Evolutionary conservation across 2,888 invertebrate genomes (phyloP).

Genomic region (Drosophila antonietae): DNA sequence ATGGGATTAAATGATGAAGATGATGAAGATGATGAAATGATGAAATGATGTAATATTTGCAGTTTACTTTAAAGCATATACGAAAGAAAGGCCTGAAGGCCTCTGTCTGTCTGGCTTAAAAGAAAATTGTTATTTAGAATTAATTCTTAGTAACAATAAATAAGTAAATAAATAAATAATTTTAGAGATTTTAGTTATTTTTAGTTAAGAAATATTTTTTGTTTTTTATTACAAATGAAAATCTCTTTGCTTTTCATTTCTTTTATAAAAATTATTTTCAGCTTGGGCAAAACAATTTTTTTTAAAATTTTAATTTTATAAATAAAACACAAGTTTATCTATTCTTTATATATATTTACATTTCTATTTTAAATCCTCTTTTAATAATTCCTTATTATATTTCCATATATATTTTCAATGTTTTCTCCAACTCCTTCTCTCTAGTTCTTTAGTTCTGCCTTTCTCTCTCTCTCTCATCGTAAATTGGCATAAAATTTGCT

Average conservation of each 20-base stretch:
- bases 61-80: not conserved
- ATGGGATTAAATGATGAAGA: not conserved
- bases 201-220: too few relatives aligned
- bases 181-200: too few relatives aligned
- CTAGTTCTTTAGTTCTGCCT: not conserved
- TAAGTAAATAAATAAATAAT: too few relatives aligned
- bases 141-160: too few relatives aligned
- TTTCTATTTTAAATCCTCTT: not conserved
- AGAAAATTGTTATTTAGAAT: too few relatives aligned
- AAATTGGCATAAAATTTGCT: constrained; percentile 41
- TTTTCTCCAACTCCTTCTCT: not conserved
- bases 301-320: not conserved
- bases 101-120: too few relatives aligned
- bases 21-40: not conserved
- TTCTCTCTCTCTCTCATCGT: not conserved
- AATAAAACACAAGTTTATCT: not conserved
- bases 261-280: not conserved
- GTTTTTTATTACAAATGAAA: too few relatives aligned
- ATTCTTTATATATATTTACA: not conserved
- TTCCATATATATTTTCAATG: not conserved
- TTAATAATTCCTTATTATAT: not conserved
- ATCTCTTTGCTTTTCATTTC: not conserved
- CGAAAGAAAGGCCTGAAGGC: not conserved
- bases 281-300: too few relatives aligned
- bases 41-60: not conserved